Evolutionary conservation across 2,888 invertebrate species (phyloP), one percentile per base, ranked within the genome.

Genomic region (Salpingus planirostris): DNA sequence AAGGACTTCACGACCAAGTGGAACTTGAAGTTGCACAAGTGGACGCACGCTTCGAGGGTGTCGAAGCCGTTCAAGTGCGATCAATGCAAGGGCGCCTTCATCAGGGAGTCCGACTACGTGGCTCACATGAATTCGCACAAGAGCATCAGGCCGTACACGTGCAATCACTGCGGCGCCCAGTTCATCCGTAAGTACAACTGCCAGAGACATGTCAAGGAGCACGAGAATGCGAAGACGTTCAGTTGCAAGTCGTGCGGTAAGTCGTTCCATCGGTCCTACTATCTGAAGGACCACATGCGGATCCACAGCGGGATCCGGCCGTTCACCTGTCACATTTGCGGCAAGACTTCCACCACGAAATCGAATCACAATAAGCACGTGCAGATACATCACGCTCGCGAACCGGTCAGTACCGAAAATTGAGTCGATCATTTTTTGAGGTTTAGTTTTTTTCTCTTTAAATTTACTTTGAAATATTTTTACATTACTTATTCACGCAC

Each of bases 351-450:
- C 27, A 82, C 85, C 48, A 89, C 89, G 32, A 89, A 89, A 65
- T 87, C 87, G 24, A 90, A 90, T 67, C 89, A 90, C 55, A 88
- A 89, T 55, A 89, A 89, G 62, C 89, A 90, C 62, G 74, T 89
- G 36, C 81, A 83, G 66, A 89, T 89, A 50, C 90, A 90, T 63
- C 88, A 89, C 66, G 87, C 88, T 29, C 69, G 89, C 30, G 89
- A 89, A 62, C 84, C 87, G 21, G 79, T 89, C 43, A 87, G 83
- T 46, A 85, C 87, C 5, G 90, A 89, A 57, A 80, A 80, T 62
- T 83, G 72, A 43, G 22, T n/a, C n/a, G n/a, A n/a, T n/a, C n/a
- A n/a, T n/a, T n/a, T n/a, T n/a, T n/a, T n/a, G n/a, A n/a, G n/a
- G n/a, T n/a, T n/a, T n/a, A n/a, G n/a, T n/a, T n/a, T n/a, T n/a